A percentile compares a stretch with the other conserved stretches of the same genome.
phyloP scores from a whole-genome alignment of 2,113 vertebrate species.

The Osmerus eperlanus region DNA sequence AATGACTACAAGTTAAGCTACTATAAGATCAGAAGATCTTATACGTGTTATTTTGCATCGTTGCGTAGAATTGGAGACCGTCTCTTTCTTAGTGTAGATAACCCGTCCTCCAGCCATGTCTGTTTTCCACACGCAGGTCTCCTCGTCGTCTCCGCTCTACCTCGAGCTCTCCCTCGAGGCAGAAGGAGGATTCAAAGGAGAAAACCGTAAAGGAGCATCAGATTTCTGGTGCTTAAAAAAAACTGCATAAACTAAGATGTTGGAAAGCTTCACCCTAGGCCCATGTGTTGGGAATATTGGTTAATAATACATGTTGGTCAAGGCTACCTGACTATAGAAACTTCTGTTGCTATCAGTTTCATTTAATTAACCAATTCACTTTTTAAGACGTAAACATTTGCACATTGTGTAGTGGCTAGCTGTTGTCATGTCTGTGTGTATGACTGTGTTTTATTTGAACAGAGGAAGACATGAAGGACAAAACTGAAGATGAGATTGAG shows the following conservation, averaged over 20 bases:
- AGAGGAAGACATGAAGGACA: slow-evolving; percentile 94
- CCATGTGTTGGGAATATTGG: not conserved
- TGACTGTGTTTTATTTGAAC: slow-evolving; percentile 20
- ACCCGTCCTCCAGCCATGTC: slow-evolving; percentile 35
- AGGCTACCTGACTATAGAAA: no score
- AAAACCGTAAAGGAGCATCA: slow-evolving; percentile 78
- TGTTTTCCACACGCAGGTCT: slow-evolving; percentile 71
- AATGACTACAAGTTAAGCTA: not conserved
- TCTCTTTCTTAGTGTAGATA: slow-evolving; percentile 25
- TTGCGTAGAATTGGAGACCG: not conserved
- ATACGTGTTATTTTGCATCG: no score
- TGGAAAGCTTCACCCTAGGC: no score
- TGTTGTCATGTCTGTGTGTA: not conserved
- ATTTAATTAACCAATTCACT: no score
- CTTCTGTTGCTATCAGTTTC: no score
- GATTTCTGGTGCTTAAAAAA: slow-evolving; percentile 80
- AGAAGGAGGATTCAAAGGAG: slow-evolving; percentile 78
- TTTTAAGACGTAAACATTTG: not conserved
- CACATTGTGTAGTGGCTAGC: not conserved
- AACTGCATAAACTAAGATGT: no score
- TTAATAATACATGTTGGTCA: not conserved
- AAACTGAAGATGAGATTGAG: slow-evolving; percentile 97
- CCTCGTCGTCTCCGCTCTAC: slow-evolving; percentile 85
- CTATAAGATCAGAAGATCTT: no score
- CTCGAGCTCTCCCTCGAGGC: slow-evolving; percentile 79